Evolutionary conservation across 2,888 invertebrate genomes (phyloP), one percentile per base, ranked within the genome.

Genomic region (Xestia xanthographa): DNA sequence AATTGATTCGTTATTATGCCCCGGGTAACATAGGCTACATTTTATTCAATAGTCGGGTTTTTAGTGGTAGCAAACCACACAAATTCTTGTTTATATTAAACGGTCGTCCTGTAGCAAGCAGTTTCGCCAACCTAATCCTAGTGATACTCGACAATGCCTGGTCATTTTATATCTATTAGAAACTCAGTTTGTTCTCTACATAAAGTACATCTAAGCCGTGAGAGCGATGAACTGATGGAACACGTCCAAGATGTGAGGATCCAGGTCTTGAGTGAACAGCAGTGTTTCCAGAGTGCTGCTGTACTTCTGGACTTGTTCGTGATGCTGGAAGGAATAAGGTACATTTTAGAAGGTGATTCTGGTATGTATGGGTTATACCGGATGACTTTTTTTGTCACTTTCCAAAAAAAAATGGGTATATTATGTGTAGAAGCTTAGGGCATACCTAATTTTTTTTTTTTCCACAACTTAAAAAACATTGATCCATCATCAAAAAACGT

Each of bases 211-310:
- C 81, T 97, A 98, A 56, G 98, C 97, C 71, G 98, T 97, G 50
- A 99, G 97, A 67, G 99, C 99, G 83, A 99, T 98, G 95, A 99
- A 99, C 95, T 99, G 99, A 92, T 99, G 99, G 97, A 99, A 99
- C 77, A 99, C 98, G 94, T 99, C 99, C 83, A 99, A 96, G 91
- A 99, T 99, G 94, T 99, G 99, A 5, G 98, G 98, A 93, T 99
- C 99, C 92, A 99, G 97, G 94, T 99, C 99, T 89, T 98, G 99
- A 0, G 99, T 99, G 95, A 99, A 99, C 63, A 99, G 97, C 66
- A 99, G 97, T 1, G 99, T 99, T 94, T 99, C 99, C 94, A 99
- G 95, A 0, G 99, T 99, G 86, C 98, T 98, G 94, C 99, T 99
- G 97, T 99, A 99, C 92, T 99, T 99, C 96, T 99, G 99, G 38